Conservation (phyloP, 2,888 invertebrate genomes). For the Steinernema carpocapsae region DNA sequence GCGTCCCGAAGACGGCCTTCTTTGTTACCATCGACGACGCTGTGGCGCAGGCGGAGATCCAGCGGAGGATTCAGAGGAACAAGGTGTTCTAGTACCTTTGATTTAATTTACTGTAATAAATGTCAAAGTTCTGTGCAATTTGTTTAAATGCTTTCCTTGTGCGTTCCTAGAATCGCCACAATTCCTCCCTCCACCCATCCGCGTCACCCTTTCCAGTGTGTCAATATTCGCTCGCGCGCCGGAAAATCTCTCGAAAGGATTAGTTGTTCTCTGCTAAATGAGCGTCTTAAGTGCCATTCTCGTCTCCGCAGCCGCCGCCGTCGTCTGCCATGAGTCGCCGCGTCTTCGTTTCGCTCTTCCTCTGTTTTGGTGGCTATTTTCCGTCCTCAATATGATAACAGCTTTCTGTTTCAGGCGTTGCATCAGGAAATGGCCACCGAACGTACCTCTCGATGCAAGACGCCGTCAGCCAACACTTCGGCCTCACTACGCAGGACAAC, state of each 20-base stretch:
- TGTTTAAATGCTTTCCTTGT: no score
- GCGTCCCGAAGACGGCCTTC: conserved; percentile 53
- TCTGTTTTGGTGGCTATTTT: conserved; percentile 8
- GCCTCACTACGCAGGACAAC: conserved; percentile 45
- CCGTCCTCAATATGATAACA: no score
- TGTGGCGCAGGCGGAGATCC: conserved; percentile 51
- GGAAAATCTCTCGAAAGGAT: conserved; percentile 2
- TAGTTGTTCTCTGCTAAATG: conserved; percentile 13
- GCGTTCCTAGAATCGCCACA: no score
- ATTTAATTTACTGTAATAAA: no score
- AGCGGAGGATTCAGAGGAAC: conserved; percentile 40
- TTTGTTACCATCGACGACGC: conserved; percentile 59
- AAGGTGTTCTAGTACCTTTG: no score
- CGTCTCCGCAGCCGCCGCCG: neutral
- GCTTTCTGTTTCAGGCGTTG: neutral
- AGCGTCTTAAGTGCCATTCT: conserved; percentile 23
- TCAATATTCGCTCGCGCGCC: conserved; percentile 25
- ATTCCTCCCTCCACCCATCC: no score
- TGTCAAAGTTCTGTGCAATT: no score
- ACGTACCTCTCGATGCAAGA: conserved; percentile 40
- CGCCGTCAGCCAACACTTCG: conserved; percentile 44
- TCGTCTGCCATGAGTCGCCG: neutral
- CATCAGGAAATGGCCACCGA: neutral
- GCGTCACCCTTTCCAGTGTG: neutral
- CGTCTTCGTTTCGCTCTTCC: conserved; percentile 5